phyloP scores from a whole-genome alignment of 2,113 vertebrate species.

The Antennarius striatus region DNA sequence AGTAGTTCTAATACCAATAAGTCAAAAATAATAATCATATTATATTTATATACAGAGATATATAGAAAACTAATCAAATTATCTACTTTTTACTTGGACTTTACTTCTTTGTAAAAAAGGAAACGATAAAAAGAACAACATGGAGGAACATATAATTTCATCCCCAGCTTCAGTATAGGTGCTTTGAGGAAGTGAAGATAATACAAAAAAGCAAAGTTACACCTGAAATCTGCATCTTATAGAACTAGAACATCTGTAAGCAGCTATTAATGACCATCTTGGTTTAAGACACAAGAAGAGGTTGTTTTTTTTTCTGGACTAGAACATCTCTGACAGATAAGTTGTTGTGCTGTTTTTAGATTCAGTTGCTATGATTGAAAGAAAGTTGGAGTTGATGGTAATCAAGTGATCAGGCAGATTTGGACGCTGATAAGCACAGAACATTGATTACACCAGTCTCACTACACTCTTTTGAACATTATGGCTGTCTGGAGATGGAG shows the following conservation, averaged over 20 bases:
- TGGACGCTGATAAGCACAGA: conserved; percentile 37
- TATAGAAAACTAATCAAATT: conserved; percentile 85
- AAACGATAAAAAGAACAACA: conserved; percentile 50
- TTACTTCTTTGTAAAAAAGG: conserved; percentile 73
- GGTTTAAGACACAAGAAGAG: conserved; percentile 77
- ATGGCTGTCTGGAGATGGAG: conserved; percentile 26
- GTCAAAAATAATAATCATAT: conserved; percentile 84
- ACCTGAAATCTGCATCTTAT: conserved; percentile 77
- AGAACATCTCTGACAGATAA: conserved; percentile 62
- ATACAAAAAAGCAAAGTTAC: conserved; percentile 75
- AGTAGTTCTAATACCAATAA: conserved; percentile 80
- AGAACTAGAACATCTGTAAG: conserved; percentile 75
- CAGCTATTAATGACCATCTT: conserved; percentile 72
- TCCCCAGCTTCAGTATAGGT: conserved; percentile 76
- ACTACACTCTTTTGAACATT: conserved; percentile 46
- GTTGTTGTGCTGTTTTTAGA: conserved; percentile 39
- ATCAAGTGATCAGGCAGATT: conserved; percentile 41
- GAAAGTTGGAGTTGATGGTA: conserved; percentile 19
- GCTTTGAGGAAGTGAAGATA: conserved; percentile 67
- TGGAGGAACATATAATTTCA: conserved; percentile 70
- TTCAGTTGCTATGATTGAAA: conserved; percentile 42
- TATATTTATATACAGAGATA: conserved; percentile 72
- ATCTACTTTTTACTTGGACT: conserved; percentile 79
- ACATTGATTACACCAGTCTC: conserved; percentile 61
- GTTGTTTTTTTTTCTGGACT: conserved; percentile 53